Evolutionary conservation across 2,113 vertebrate species (phyloP).

Genomic region (Phasianus colchicus): DNA sequence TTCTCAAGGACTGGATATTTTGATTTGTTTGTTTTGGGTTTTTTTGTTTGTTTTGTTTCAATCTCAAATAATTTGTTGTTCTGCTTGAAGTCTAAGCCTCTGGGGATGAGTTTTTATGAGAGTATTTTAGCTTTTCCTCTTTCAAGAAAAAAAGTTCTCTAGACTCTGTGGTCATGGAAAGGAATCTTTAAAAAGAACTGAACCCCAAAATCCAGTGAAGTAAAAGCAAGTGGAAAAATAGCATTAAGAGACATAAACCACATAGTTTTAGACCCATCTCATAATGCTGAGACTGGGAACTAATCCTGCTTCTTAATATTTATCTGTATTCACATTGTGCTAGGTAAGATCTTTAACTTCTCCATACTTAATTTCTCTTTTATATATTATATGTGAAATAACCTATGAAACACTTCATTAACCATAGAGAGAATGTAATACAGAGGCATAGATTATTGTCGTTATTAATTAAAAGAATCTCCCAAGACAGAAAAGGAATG

Average conservation of each 20-base stretch:
- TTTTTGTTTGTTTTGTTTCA: not conserved
- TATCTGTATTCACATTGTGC: not conserved
- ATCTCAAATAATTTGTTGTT: not conserved
- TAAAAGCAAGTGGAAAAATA: not conserved
- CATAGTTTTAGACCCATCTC: not conserved
- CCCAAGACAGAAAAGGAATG: not conserved
- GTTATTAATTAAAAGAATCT: constrained; percentile 46
- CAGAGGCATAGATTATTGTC: not conserved
- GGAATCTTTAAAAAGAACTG: not conserved
- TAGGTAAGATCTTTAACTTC: not conserved
- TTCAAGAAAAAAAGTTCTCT: not conserved
- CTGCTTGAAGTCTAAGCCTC: not conserved
- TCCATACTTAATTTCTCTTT: not conserved
- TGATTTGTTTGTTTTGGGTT: not conserved
- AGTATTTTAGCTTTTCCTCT: not conserved
- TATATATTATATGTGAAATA: not conserved
- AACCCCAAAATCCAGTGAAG: not conserved
- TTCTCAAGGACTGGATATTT: not conserved
- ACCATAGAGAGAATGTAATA: constrained; percentile 11
- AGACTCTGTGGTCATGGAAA: not conserved
- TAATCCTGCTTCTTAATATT: not conserved
- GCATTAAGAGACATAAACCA: not conserved
- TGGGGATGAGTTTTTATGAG: not conserved
- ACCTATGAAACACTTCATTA: constrained; percentile 13
- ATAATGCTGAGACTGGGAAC: not conserved